These are phyloP conservation scores for Rhamnusium bicolor DNA, from an alignment of 2,888 invertebrate species.

Conservation along the genomic window DNA sequence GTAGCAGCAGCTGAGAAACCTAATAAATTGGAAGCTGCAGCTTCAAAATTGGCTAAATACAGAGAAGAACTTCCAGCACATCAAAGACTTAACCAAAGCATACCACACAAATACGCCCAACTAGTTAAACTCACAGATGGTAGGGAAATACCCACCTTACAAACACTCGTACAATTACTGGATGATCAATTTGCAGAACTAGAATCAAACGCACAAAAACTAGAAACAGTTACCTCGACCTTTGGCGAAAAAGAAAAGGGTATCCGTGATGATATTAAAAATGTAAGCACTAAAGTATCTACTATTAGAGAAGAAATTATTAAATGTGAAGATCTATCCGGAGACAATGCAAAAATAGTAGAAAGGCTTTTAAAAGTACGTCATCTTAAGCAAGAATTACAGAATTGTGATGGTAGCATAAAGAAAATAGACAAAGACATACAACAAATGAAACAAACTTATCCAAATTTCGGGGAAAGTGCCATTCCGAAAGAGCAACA, in stretches of 20 bases:
- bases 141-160: constrained; percentile 80
- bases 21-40: constrained; percentile 86
- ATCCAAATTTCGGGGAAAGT: constrained; percentile 85
- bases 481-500: constrained; percentile 87
- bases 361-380: constrained; percentile 85
- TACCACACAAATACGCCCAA: constrained; percentile 86
- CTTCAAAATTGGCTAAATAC: constrained; percentile 85
- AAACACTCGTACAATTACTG: constrained; percentile 78
- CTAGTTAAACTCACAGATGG: constrained; percentile 83
- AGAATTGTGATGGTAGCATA: constrained; percentile 79
- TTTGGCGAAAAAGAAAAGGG: constrained; percentile 84
- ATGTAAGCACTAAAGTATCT: constrained; percentile 79
- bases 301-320: constrained; percentile 87
- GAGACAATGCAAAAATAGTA: constrained; percentile 88
- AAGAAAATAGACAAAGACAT: constrained; percentile 81
- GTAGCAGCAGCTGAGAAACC: constrained; percentile 84
- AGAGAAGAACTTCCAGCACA: constrained; percentile 89
- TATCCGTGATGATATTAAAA: constrained; percentile 82
- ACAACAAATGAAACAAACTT: constrained; percentile 80
- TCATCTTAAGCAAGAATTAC: constrained; percentile 81
- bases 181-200: constrained; percentile 85
- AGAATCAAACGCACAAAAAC: constrained; percentile 80
- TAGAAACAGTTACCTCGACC: constrained; percentile 82
- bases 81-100: constrained; percentile 82
- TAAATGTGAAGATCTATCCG: constrained; percentile 91